phyloP scores from a whole-genome alignment of 2,797 vertebrate genomes.

The Chaenodraco wilsoni region DNA sequence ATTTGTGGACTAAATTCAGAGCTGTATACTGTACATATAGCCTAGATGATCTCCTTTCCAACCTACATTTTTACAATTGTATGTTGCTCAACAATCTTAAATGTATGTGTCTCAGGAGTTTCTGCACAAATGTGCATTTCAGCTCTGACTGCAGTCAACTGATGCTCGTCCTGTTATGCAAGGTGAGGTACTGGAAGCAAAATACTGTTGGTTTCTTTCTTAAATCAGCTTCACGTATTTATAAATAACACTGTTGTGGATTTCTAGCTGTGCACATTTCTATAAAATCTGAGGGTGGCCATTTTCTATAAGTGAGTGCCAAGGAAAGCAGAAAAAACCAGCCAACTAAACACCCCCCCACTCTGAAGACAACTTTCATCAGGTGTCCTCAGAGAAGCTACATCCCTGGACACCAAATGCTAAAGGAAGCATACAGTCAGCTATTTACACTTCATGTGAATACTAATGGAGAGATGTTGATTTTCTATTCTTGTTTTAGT shows the following conservation, averaged over 20 bases:
- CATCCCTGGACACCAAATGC: conserved; percentile 77
- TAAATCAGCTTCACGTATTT: conserved; percentile 42
- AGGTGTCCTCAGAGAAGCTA: conserved; percentile 63
- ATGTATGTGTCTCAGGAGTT: conserved; percentile 24
- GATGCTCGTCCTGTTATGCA: conserved; percentile 29
- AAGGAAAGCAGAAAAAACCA: conserved; percentile 65
- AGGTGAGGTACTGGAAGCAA: conserved; percentile 30
- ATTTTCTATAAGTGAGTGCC: conserved; percentile 51
- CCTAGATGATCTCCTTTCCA: conserved; percentile 6
- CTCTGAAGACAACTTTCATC: conserved; percentile 65
- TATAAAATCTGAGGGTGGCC: conserved; percentile 49
- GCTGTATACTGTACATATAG: conserved; percentile 15
- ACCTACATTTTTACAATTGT: conserved; percentile 9
- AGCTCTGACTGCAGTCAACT: conserved; percentile 18
- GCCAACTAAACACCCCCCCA: conserved; percentile 59
- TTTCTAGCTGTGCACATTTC: conserved; percentile 59
- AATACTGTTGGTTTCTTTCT: conserved; percentile 29
- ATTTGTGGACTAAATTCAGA: conserved; percentile 16
- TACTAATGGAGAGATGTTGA: conserved; percentile 84
- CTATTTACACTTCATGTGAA: conserved; percentile 93
- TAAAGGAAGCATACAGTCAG: conserved; percentile 86
- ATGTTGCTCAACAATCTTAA: conserved; percentile 14
- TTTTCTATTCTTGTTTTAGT: conserved; percentile 84
- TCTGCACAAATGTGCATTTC: conserved; percentile 32
- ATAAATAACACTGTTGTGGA: conserved; percentile 72